Evolutionary conservation across 2,888 invertebrate species (phyloP), one percentile per base, ranked within the genome.

Genomic region (Trissolcus japonicus): DNA sequence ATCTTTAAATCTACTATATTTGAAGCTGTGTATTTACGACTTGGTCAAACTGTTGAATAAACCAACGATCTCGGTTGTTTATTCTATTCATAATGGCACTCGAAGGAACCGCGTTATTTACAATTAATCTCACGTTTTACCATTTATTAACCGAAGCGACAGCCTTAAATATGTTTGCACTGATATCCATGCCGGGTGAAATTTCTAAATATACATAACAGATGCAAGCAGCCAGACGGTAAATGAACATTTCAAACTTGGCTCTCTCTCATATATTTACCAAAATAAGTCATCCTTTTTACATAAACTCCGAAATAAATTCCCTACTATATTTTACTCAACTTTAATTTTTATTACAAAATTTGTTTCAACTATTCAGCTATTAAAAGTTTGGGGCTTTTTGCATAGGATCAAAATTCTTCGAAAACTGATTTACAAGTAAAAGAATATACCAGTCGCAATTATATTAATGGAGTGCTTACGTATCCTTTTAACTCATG

Each of bases 401-500:
- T 19, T 19, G 19, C 19, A 19, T 4, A 2, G 4, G 6, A 4
- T 25, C 6, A 4, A 25, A 4, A 55, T 57, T 66, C 66, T 66
- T 66, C 50, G 56, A 66, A 66, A 66, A 66, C 56, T 56, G 46
- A 66, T 66, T 66, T 66, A 67, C 41, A 29, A 59, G 48, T 29
- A 29, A 14, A 17, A 59, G 51, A 53, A 59, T 16, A 21, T 57
- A 40, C 56, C 57, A 57, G 40, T 57, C 57, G 60, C 60, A 67
- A 67, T 55, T 67, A 67, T 57, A 67, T 67, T 67, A 67, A 67
- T 67, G 67, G 59, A 67, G 53, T 53, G 43, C 59, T 59, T 59
- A 17, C 53, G 59, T 59, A 67, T 53, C 51, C 56, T 67, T 67
- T 67, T 68, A 59, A 53, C 60, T 53, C 60, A 46, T 54, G 46